Conservation (phyloP, 2,888 invertebrate species). For the Sphaerophoria taeniata region DNA sequence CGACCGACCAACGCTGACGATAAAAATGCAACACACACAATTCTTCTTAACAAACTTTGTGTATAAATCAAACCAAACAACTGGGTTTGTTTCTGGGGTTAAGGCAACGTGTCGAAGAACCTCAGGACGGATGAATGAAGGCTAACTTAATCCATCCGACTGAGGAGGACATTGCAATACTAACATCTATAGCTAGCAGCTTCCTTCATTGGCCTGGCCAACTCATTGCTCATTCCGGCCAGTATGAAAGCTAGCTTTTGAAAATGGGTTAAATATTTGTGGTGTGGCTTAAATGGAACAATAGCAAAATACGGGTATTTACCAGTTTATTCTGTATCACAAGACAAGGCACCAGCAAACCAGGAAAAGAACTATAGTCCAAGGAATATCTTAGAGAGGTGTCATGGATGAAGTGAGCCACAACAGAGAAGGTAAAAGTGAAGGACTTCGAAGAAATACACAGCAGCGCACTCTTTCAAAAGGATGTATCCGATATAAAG, state of each 20-base stretch:
- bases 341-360: slow-evolving; percentile 37
- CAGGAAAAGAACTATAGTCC: slow-evolving; percentile 19
- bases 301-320: slow-evolving; percentile 50
- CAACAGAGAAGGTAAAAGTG: slow-evolving; percentile 16
- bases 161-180: slow-evolving; percentile 37
- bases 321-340: slow-evolving; percentile 49
- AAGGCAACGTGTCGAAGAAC: slow-evolving; percentile 49
- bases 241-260: slow-evolving; percentile 20
- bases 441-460: slow-evolving; percentile 12
- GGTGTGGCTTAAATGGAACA: slow-evolving; percentile 35
- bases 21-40: slow-evolving; percentile 41
- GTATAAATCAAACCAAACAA: slow-evolving; percentile 56
- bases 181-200: neutral
- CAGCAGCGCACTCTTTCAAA: slow-evolving; percentile 1
- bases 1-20: neutral
- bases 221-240: slow-evolving; percentile 9
- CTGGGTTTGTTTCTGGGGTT: slow-evolving; percentile 51
- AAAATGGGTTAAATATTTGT: slow-evolving; percentile 44
- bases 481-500: slow-evolving; percentile 36
- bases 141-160: slow-evolving; percentile 54
- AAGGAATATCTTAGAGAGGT: slow-evolving; percentile 1
- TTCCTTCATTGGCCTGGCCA: neutral
- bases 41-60: slow-evolving; percentile 43
- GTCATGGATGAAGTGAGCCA: slow-evolving; percentile 32
- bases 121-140: slow-evolving; percentile 45